Evolutionary conservation across 92 coral and sea anemone genomes (phyloP).

Genomic region (Blastomussa wellsi): DNA sequence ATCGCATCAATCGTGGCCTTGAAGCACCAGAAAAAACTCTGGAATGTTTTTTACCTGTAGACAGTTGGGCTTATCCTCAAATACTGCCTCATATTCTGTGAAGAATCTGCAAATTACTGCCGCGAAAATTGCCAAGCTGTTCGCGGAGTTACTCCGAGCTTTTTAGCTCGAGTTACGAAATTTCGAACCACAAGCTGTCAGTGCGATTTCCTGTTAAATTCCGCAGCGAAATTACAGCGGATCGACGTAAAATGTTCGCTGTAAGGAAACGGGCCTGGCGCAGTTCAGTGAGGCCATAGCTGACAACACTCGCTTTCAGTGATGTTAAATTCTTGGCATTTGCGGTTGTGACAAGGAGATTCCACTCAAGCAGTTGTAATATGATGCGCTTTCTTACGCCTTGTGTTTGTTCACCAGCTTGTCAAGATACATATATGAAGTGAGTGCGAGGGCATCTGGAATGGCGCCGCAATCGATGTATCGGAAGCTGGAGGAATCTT

Average conservation of each 20-base stretch:
- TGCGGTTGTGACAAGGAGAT: conserved; percentile 52
- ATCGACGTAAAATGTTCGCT: background rate
- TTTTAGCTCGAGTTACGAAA: conserved; percentile 5
- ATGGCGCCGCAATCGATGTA: background rate
- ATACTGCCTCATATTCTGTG: conserved; percentile 16
- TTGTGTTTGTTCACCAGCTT: conserved; percentile 29
- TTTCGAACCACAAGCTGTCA: conserved; percentile 3
- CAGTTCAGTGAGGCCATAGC: conserved; percentile 10
- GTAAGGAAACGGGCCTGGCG: background rate
- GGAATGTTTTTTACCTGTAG: conserved; percentile 1
- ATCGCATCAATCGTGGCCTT: background rate
- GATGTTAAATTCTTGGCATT: conserved; percentile 77
- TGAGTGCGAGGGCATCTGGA: background rate
- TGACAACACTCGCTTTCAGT: conserved; percentile 49
- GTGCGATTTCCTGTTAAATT: conserved; percentile 37
- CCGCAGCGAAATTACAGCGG: conserved; percentile 8
- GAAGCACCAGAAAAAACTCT: background rate
- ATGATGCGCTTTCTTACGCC: conserved; percentile 9
- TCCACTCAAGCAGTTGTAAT: conserved; percentile 41
- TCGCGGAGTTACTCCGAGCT: conserved; percentile 4
- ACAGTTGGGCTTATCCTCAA: conserved; percentile 19
- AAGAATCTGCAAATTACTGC: too few species aligned
- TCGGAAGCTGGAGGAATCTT: too few species aligned
- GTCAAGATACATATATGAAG: background rate
- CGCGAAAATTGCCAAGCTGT: conserved; percentile 1